Evolutionary conservation across 2,888 invertebrate genomes (phyloP), one percentile per base, ranked within the genome.

Genomic region (Pilophorus perplexus): DNA sequence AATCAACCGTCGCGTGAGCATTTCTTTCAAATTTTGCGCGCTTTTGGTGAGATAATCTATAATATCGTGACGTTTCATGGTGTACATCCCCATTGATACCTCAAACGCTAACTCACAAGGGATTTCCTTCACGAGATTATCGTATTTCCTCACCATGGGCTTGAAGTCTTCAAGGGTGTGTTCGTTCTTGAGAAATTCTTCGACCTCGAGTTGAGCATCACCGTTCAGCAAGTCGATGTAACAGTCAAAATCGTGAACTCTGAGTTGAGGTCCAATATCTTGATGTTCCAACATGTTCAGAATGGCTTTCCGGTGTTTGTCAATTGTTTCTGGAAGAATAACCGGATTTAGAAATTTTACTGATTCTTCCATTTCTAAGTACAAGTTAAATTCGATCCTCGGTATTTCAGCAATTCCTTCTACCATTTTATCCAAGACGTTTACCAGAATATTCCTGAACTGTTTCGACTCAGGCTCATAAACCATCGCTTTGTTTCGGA

Each of bases 41-140:
- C 87, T 80, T 10, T 80, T 77, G 5, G 87, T 84, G 69, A 96
- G 77, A 0, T 86, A 81, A 14, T 81, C 81, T 48, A 95, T 88
- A 27, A 95, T 79, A 64, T 89, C 88, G 52, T 82, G 84, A 64
- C 94, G 84, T 76, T 91, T 87, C 76, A 95, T 86, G 74, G 90
- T 87, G 75, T 90, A 96, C 79, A 93, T 84, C 6, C 92, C 93
- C 74, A 90, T 85, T 16, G 86, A 84, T 16, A 89, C 82, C 0
- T 87, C 86, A 68, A 85, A 83, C 71, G 85, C 83, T 27, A 83
- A 77, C 42, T 79, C 78, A 1, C 79, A 77, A 0, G 75, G 76
- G 66, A 83, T 80, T 64, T 80, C 81, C 73, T 80, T 80, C 72
- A 73, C 79, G 71, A 79, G 74, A 18, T 75, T 73, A 68, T 79